A percentile compares a stretch with the other conserved stretches of the same genome.
These are phyloP conservation scores for Sebastes schlegelii DNA, from an alignment of 2,113 vertebrate genomes.

Conservation along the genomic window DNA sequence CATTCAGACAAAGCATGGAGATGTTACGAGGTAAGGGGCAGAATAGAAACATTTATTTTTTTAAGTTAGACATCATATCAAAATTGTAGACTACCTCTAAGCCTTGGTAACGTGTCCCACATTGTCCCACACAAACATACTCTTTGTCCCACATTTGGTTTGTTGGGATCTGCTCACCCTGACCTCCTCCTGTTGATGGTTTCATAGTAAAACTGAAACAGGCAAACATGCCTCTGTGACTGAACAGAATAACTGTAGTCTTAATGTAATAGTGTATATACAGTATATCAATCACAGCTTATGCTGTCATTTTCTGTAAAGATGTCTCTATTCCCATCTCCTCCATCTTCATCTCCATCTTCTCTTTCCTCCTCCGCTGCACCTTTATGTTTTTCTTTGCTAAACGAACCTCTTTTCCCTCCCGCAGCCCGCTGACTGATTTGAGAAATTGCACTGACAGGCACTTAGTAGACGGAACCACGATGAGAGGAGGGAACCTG, in stretches of 20 bases:
- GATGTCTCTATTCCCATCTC: not conserved
- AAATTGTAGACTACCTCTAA: no score
- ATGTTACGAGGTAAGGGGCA: no score
- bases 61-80: no score
- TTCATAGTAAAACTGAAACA: not conserved
- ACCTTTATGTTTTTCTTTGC: conserved; percentile 53
- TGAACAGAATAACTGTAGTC: not conserved
- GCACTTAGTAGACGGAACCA: conserved; percentile 35
- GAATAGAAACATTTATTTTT: no score
- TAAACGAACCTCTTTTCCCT: conserved; percentile 26
- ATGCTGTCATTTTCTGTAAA: not conserved
- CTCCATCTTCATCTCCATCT: conserved; percentile 9
- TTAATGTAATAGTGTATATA: not conserved
- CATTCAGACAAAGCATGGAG: no score
- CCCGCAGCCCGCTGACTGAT: conserved; percentile 51
- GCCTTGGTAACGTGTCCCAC: no score
- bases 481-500: conserved; percentile 42
- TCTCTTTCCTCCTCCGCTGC: conserved; percentile 8
- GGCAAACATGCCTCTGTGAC: not conserved
- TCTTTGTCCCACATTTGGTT: no score
- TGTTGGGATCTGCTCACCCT: no score
- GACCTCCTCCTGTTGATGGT: not conserved
- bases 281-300: conserved; percentile 6
- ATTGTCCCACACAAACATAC: no score
- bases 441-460: conserved; percentile 47